Conservation (phyloP, 2,797 vertebrate genomes). For the Buphagus erythrorhynchus region DNA sequence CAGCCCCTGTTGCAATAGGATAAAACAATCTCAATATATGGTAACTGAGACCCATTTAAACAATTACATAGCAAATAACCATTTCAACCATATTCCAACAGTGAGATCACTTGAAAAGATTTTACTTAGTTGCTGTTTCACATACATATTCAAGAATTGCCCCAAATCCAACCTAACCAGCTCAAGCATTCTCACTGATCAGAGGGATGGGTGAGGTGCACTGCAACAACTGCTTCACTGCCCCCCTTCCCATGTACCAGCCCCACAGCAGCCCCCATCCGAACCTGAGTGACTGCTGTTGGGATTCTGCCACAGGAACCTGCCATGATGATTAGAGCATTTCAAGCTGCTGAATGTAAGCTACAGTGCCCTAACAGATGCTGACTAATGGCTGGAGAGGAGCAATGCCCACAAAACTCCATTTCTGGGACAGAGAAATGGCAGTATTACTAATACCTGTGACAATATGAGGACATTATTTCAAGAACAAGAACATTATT, state of each 20-base stretch:
- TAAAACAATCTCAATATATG: not conserved
- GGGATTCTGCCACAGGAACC: not conserved
- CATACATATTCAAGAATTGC: not conserved
- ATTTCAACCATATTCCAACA: not conserved
- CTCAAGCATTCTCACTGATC: not conserved
- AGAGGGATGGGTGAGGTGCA: rapidly evolving
- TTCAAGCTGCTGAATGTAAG: not conserved
- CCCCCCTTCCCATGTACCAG: rapidly evolving
- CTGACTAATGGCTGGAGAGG: not conserved
- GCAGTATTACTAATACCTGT: not conserved
- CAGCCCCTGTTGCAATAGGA: not conserved
- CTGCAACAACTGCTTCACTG: not conserved
- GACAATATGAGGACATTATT: not conserved
- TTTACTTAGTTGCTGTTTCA: not conserved
- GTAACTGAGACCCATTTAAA: not conserved
- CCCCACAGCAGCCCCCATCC: not conserved
- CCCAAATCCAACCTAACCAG: not conserved
- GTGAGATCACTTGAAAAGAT: not conserved
- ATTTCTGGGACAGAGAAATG: not conserved
- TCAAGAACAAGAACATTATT: not conserved
- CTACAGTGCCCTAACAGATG: not conserved
- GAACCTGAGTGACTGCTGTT: not conserved
- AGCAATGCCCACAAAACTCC: not conserved
- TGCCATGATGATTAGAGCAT: not conserved
- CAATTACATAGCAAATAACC: not conserved